These are phyloP conservation scores for Spisula solida DNA, from an alignment of 2,888 invertebrate species.

Conservation along the genomic window DNA sequence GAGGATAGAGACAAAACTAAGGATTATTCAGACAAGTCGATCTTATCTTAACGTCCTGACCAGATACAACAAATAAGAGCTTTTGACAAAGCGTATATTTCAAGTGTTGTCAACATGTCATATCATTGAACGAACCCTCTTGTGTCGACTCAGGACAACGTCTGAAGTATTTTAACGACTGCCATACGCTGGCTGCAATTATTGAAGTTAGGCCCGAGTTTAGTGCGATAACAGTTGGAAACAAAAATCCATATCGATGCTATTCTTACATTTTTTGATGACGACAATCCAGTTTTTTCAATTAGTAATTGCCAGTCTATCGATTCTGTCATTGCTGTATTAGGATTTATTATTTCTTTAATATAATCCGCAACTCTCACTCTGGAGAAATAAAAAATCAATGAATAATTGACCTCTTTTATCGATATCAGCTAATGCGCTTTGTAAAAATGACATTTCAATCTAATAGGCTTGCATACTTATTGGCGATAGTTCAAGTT, in stretches of 20 bases:
- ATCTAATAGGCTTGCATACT: too few species aligned
- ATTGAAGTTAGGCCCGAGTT: background rate
- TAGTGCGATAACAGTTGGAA: background rate
- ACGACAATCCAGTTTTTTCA: background rate
- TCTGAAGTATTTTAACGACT: background rate
- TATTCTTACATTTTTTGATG: background rate
- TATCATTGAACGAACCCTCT: background rate
- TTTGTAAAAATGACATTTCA: background rate
- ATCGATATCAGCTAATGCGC: conserved; percentile 4
- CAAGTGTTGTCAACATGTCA: background rate
- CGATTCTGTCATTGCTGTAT: background rate
- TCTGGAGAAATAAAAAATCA: conserved; percentile 1
- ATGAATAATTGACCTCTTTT: background rate
- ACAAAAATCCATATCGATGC: background rate
- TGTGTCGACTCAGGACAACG: background rate
- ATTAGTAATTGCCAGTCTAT: conserved; percentile 14
- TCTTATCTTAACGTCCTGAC: too few species aligned
- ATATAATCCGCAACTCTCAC: conserved; percentile 6
- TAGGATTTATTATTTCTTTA: conserved; percentile 7
- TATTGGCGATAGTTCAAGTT: too few species aligned
- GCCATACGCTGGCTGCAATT: background rate
- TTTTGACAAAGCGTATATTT: background rate
- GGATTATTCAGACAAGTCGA: too few species aligned
- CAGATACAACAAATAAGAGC: background rate
- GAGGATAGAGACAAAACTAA: too few species aligned